Base-by-base conservation (phyloP, 2,113 vertebrate genomes). In the Acrocephalus kingi region DNA sequence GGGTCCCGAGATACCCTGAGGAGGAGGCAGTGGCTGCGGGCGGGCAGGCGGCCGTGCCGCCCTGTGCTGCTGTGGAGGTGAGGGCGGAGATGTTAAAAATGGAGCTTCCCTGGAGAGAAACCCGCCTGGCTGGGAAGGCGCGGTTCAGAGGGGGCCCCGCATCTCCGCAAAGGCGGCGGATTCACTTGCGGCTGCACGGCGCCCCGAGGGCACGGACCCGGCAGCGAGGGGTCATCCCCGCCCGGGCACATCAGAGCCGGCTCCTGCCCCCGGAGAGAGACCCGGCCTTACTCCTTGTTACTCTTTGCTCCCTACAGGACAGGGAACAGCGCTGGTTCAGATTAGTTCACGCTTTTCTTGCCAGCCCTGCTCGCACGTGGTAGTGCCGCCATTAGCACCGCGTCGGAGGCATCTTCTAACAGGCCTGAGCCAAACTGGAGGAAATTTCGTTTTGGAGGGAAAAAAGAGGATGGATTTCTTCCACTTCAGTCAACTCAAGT, bases 241-340 rank as follows among this genome's bases (percentile, higher is more conserved):
- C 2, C 7, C 20, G 23, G 79, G 4, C 13, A 1, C 11, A 1
- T 2, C 33, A 0, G 20, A 1, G 66, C 23, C 0, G 1, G n/a
- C 58, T 12, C 49, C 41, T 10, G 63, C 30, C 46, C 25, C 8
- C 7, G 4, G 21, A 17, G 1, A 2, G 25, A 1, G 5, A 15
- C 6, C 16, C 14, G 6, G 37, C 30, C 1, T 10, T 18, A 0
- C 0, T 18, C 7, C 0, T 0, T 2, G 2, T 0, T 1, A 7
- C 56, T 59, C n/a, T 23, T 35, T 16, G 56, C 37, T 37, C 58
- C 58, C 16, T 8, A 12, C 35, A 37, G 58, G 15, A 25, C 37
- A 3, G 37, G 15, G 37, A 48, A 2, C 61, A 0, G 55, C 41
- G 0, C 1, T 2, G 0, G 27, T 6, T 15, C 21, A 2, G 2